Conservation (phyloP, 2,113 vertebrate species). For the Sclerurus mexicanus region DNA sequence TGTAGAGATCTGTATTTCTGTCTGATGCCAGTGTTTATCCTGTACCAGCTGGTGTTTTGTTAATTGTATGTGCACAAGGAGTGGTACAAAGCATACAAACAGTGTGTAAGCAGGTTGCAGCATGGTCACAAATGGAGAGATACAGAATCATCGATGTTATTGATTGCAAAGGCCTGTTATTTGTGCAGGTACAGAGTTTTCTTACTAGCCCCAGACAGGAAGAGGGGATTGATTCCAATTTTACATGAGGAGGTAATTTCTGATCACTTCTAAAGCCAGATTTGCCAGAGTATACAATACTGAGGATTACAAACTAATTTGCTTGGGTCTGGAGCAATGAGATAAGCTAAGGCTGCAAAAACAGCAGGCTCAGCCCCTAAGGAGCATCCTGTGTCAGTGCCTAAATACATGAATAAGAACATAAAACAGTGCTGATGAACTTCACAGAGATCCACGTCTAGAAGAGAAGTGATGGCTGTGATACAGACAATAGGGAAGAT, state of each 20-base stretch:
- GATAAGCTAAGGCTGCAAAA: conserved; percentile 22
- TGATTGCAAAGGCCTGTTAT: background rate
- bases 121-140: background rate
- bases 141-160: background rate
- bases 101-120: background rate
- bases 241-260: background rate
- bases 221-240: background rate
- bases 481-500: background rate
- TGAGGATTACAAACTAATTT: conserved; percentile 39
- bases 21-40: background rate
- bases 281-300: background rate
- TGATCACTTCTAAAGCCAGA: conserved; percentile 18
- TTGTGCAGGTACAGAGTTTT: background rate
- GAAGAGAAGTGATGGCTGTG: background rate
- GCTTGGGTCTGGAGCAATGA: conserved; percentile 28
- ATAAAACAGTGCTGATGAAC: background rate
- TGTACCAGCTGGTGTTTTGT: conserved; percentile 34
- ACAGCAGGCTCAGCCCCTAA: background rate
- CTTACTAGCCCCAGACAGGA: background rate
- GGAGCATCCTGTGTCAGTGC: background rate
- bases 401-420: background rate
- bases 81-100: background rate
- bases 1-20: background rate
- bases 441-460: background rate
- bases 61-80: conserved; percentile 24